These are phyloP conservation scores for Lepidothrix coronata DNA, from an alignment of 2,113 vertebrate species.

Conservation along the genomic window DNA sequence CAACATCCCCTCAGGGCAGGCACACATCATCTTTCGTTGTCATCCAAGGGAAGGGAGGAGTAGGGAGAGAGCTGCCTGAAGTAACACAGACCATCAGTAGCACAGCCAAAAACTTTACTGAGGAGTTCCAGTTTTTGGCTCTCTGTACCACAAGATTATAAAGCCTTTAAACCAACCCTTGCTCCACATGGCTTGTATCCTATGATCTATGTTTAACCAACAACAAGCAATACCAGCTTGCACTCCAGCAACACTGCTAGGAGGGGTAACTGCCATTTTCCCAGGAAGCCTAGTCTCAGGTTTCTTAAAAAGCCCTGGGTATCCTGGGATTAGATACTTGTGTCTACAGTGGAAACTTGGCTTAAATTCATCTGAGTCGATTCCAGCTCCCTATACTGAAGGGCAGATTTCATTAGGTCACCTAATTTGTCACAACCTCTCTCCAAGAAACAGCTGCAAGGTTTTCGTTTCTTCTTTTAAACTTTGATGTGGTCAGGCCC, in stretches of 20 bases:
- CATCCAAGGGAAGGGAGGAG: not conserved
- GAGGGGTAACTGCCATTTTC: not conserved
- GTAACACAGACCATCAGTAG: not conserved
- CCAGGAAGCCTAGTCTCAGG: not conserved
- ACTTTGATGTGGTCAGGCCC: not conserved
- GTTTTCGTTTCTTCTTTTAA: not conserved
- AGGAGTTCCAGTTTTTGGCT: not conserved
- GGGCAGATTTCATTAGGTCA: not conserved
- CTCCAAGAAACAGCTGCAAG: not conserved
- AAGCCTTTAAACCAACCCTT: not conserved
- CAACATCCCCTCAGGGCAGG: not conserved
- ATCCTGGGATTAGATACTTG: not conserved
- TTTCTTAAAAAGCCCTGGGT: not conserved
- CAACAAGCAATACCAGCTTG: not conserved
- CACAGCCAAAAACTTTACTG: not conserved
- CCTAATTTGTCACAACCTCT: not conserved
- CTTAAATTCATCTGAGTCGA: not conserved
- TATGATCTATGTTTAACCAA: not conserved
- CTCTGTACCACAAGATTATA: not conserved
- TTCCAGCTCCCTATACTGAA: not conserved
- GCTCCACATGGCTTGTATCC: not conserved
- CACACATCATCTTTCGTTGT: not conserved
- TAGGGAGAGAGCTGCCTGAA: not conserved
- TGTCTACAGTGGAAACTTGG: conserved; percentile 16
- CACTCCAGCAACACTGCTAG: not conserved